phyloP scores from a whole-genome alignment of 2,797 vertebrate species.

The Geotria australis region DNA sequence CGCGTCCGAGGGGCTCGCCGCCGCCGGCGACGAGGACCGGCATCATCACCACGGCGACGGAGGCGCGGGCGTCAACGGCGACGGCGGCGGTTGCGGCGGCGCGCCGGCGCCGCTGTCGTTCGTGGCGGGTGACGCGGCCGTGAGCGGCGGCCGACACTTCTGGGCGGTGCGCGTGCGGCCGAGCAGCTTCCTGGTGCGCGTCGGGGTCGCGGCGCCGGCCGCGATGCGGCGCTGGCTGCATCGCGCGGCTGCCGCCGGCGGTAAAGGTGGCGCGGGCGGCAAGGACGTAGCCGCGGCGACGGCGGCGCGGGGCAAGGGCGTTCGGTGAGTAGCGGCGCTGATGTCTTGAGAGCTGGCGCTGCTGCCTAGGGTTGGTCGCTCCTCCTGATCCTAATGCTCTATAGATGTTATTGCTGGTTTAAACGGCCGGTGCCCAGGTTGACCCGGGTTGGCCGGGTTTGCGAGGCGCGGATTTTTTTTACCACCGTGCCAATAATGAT shows the following conservation, averaged over 20 bases:
- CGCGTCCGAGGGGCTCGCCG: constrained; percentile 52
- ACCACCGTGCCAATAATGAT: too few species aligned
- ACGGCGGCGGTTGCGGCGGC: not conserved
- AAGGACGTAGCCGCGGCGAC: too few species aligned
- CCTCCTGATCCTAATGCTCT: too few species aligned
- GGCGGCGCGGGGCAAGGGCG: too few species aligned
- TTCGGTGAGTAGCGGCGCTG: too few species aligned
- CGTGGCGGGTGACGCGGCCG: constrained; percentile 52
- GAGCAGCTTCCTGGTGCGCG: constrained; percentile 83
- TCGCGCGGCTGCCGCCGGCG: constrained; percentile 61
- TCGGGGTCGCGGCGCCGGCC: constrained; percentile 65
- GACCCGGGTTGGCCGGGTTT: too few species aligned
- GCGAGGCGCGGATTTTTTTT: too few species aligned
- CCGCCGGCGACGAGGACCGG: constrained; percentile 59
- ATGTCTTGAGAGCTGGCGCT: too few species aligned
- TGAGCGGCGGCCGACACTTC: constrained; percentile 76
- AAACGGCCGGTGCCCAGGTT: too few species aligned
- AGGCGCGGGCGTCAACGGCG: not conserved
- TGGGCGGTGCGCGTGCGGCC: constrained; percentile 89
- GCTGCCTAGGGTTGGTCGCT: too few species aligned
- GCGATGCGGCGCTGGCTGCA: constrained; percentile 88
- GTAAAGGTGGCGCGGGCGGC: constrained; percentile 3
- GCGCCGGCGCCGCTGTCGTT: constrained; percentile 5
- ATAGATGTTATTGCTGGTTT: too few species aligned
- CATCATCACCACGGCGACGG: constrained; percentile 10